Evolutionary conservation across 2,888 invertebrate genomes (phyloP).

Genomic region (Therioaphis trifolii): DNA sequence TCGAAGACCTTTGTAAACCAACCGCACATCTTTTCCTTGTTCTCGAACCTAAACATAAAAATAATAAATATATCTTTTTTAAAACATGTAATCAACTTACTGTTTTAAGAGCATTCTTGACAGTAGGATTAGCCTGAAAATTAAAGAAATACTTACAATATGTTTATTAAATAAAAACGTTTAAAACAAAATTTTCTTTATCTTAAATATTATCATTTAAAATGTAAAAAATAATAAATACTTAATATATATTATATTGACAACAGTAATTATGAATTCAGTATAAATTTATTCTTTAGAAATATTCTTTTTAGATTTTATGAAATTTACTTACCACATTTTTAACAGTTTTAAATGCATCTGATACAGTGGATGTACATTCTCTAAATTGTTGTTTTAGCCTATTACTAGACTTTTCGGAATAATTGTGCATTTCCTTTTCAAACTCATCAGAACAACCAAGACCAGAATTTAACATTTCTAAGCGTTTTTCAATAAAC

Average conservation of each 20-base stretch:
- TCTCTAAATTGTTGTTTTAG: constrained; percentile 81
- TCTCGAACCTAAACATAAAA: constrained; percentile 75
- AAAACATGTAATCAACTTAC: constrained; percentile 74
- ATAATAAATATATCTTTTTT: constrained; percentile 29
- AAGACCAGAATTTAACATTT: constrained; percentile 90
- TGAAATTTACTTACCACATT: constrained; percentile 80
- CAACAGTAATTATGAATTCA: too few relatives aligned
- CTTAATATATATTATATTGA: not conserved
- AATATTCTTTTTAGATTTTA: too few relatives aligned
- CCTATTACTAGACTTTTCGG: constrained; percentile 76
- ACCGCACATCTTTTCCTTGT: constrained; percentile 80
- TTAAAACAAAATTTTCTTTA: constrained; percentile 6
- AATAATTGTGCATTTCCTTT: constrained; percentile 82
- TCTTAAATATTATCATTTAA: constrained; percentile 45
- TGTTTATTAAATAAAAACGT: constrained; percentile 39
- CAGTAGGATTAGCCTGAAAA: constrained; percentile 91
- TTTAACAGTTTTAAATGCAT: constrained; percentile 87
- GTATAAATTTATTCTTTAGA: too few relatives aligned
- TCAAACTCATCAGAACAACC: constrained; percentile 97
- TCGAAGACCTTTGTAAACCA: constrained; percentile 81
- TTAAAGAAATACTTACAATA: constrained; percentile 65
- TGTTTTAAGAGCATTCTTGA: constrained; percentile 92
- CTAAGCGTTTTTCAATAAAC: constrained; percentile 94
- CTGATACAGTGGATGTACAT: constrained; percentile 82
- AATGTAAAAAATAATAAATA: constrained; percentile 54